Conservation (phyloP, 2,113 vertebrate species). For the Enhydra lutris region DNA sequence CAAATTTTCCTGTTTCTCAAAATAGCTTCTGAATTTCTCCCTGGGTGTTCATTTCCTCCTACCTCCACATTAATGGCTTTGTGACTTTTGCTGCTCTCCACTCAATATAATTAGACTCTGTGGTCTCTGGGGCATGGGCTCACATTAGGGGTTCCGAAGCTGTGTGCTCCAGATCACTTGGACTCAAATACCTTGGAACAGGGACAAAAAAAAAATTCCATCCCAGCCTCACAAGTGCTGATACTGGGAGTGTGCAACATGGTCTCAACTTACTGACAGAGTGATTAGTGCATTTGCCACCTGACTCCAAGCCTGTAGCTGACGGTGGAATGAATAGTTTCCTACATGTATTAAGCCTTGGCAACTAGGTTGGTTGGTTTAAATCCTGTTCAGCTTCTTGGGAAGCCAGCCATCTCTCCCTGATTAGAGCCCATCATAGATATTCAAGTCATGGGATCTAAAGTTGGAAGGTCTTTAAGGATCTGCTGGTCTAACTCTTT, state of each 20-base stretch:
- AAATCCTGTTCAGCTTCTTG: slow-evolving; percentile 43
- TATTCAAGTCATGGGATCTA: background rate
- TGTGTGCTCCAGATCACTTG: background rate
- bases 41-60: background rate
- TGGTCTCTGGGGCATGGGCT: background rate
- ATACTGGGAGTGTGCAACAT: background rate
- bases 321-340: slow-evolving; percentile 50
- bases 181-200: slow-evolving; percentile 12
- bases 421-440: background rate
- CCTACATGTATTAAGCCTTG: slow-evolving; percentile 49
- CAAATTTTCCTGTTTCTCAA: background rate
- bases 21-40: background rate
- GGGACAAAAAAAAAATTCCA: background rate
- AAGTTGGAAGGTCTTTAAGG: background rate
- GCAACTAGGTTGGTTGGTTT: background rate
- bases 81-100: background rate
- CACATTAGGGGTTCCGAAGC: background rate
- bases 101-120: background rate
- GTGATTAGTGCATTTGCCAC: background rate
- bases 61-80: background rate
- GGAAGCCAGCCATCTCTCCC: background rate
- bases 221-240: background rate
- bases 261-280: slow-evolving; percentile 29
- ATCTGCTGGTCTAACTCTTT: background rate
- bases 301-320: background rate